Evolutionary conservation across 2,888 invertebrate species (phyloP).

Genomic region (Oscheius sp.): DNA sequence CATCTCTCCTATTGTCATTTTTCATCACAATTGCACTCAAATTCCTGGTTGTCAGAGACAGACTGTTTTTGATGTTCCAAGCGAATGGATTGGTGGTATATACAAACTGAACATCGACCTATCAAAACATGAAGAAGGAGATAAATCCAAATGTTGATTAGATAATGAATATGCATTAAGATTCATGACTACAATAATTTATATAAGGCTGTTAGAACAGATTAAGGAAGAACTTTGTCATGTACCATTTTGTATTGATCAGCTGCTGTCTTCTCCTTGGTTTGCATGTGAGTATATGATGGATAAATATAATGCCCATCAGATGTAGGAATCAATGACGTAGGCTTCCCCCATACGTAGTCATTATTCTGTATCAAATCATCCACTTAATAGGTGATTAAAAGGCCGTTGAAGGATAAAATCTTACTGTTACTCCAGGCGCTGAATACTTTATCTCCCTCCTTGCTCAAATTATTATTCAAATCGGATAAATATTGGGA

Average conservation of each 20-base stretch:
- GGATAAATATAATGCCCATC: constrained; percentile 46
- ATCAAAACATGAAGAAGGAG: background rate
- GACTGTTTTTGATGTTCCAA: background rate
- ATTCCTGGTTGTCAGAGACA: background rate
- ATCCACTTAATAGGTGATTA: constrained; percentile 43
- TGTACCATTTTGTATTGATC: constrained; percentile 44
- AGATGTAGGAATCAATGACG: constrained; percentile 50
- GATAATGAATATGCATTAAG: background rate
- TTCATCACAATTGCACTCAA: constrained; percentile 17
- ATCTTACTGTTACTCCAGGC: constrained; percentile 51
- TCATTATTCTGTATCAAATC: constrained; percentile 56
- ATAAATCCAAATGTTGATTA: background rate
- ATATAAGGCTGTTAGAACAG: too few relatives aligned
- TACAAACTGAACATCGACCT: constrained; percentile 6
- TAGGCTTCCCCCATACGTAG: constrained; percentile 56
- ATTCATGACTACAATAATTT: too few relatives aligned
- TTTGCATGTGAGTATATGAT: constrained; percentile 53
- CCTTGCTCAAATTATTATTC: constrained; percentile 37
- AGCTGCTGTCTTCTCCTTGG: constrained; percentile 53
- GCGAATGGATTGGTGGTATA: background rate
- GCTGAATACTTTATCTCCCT: constrained; percentile 41
- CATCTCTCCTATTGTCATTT: background rate
- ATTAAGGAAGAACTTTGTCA: constrained; percentile 7
- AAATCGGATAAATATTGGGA: constrained; percentile 39
- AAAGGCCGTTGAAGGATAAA: background rate